Evolutionary conservation across 2,797 vertebrate species (phyloP), one percentile per base, ranked within the genome.

Genomic region (Lithobates pipiens): DNA sequence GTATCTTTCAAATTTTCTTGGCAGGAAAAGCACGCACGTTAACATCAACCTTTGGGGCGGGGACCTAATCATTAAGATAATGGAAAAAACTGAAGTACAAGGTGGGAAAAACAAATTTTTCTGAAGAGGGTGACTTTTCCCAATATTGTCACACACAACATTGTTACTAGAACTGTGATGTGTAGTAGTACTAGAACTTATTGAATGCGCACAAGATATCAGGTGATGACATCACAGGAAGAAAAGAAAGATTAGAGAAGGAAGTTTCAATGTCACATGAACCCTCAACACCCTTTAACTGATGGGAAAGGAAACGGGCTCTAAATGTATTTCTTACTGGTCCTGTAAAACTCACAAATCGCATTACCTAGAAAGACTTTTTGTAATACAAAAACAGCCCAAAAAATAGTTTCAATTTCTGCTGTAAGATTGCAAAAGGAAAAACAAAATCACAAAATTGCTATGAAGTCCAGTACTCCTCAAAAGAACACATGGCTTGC

Each of bases 251-350:
- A 84, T 84, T 77, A 71, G 10, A 29, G 42, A 21, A 44, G 46
- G 50, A 77, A 77, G 82, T 77, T 76, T 77, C 65, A 69, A 65
- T 77, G 77, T 84, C 82, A 84, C 75, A 77, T 21, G 82, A 84
- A 84, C 75, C 82, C 39, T 77, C 44, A 32, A 63, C 75, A 84
- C 75, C 44, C 44, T 36, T 39, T 15, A 77, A 77, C 32, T 71
- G 73, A 84, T 84, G 67, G 67, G 82, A 84, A 84, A 84, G 75
- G 67, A 84, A 84, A 77, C 42, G 1, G 18, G 50, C 13, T 18
- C 21, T 36, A 50, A 23, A 29, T 42, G 25, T 54, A 11, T 29
- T 11, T 18, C 69, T 72, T n/a, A 44, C 5, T 3, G 21, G 21
- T 54, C 25, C 34, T 13, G 57, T 8, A 29, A 61, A 27, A 29